Evolutionary conservation across 2,797 vertebrate genomes (phyloP).

Genomic region (Danio kyathit): DNA sequence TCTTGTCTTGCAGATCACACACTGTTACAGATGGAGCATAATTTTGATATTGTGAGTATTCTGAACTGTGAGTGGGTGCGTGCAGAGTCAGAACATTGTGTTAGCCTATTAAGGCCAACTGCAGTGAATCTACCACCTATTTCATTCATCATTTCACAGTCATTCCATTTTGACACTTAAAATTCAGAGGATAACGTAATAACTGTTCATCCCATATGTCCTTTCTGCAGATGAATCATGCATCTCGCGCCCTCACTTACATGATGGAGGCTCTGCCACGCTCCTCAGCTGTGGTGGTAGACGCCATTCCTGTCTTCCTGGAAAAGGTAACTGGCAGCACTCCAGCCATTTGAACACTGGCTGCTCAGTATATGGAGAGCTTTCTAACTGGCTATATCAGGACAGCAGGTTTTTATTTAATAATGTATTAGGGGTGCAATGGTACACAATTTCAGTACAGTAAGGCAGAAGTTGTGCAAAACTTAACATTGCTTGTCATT

Average conservation of each 20-base stretch:
- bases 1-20: conserved; percentile 87
- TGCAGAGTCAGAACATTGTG: neutral
- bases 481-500: no score
- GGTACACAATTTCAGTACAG: no score
- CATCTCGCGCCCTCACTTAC: conserved; percentile 97
- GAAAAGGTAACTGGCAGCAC: conserved; percentile 87
- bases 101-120: neutral
- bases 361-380: neutral
- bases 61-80: neutral
- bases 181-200: neutral
- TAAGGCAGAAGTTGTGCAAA: no score
- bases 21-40: conserved; percentile 99
- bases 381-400: no score
- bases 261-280: conserved; percentile 99
- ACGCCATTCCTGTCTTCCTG: conserved; percentile 98
- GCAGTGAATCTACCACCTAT: neutral
- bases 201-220: neutral
- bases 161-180: neutral
- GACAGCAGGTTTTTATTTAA: no score
- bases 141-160: neutral
- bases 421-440: no score
- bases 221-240: conserved; percentile 94
- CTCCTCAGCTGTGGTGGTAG: conserved; percentile 98
- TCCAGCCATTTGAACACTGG: neutral
- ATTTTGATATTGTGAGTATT: conserved; percentile 99